Percentiles rank a stretch among this genome's conserved stretches.
phyloP scores from a whole-genome alignment of 2,113 vertebrate species.

The Todiramphus chloris region DNA sequence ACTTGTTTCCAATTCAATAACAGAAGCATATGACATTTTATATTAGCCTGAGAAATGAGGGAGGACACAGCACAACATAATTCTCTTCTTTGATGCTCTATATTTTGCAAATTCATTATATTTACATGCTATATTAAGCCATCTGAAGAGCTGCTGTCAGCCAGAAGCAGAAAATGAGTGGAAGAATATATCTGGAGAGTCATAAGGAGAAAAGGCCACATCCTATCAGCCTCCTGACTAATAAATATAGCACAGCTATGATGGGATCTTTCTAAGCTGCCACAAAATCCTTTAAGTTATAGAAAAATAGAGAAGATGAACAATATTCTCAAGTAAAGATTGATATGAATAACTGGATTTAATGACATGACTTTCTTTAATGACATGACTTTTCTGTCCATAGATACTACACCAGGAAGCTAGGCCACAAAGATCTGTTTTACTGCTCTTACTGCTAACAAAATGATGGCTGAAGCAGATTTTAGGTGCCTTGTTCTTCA shows the following conservation, averaged over 20 bases:
- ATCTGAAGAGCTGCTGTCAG: neutral
- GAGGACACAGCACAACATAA: neutral
- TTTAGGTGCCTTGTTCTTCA: neutral
- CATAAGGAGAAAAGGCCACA: neutral
- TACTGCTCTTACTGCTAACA: neutral
- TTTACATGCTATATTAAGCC: neutral
- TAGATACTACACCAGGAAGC: neutral
- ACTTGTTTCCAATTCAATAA: slow-evolving; percentile 4
- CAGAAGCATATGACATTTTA: neutral
- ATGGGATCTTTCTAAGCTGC: neutral
- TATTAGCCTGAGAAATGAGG: neutral
- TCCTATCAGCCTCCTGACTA: neutral
- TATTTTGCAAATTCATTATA: slow-evolving; percentile 2
- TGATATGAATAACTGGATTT: neutral
- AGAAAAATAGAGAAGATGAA: neutral
- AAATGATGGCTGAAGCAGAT: neutral
- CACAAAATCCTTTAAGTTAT: neutral
- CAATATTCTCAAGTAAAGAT: neutral
- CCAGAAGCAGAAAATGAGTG: neutral
- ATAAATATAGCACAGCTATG: neutral
- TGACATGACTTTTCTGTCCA: neutral
- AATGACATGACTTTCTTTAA: neutral
- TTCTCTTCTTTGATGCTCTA: neutral
- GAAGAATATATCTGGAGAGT: neutral
- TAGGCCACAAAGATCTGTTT: neutral